Conservation (phyloP, 35 echinoderm and acorn worm species). For the Heliocidaris erythrogramma region DNA sequence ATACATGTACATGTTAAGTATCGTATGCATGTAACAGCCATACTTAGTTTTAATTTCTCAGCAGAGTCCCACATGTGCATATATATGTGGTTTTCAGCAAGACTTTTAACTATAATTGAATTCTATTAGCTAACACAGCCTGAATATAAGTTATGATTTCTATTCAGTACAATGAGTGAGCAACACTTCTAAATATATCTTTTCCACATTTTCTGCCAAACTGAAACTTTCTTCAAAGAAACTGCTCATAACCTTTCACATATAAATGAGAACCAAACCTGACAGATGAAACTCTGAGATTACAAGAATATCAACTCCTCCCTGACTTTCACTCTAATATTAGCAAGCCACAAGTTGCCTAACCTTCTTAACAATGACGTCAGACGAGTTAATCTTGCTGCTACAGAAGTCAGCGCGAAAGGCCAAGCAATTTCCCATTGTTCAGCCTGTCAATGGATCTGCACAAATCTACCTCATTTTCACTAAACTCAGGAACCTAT, state of each 20-base stretch:
- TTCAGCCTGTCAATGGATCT: background rate
- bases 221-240: background rate
- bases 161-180: too few species aligned
- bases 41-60: too few species aligned
- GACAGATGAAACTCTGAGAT: background rate
- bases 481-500: background rate
- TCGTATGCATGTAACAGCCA: too few species aligned
- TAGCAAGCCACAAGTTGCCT: background rate
- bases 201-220: background rate
- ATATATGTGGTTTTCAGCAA: too few species aligned
- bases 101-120: too few species aligned
- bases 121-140: too few species aligned
- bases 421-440: background rate
- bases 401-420: background rate
- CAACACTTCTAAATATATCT: too few species aligned
- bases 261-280: background rate
- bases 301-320: background rate
- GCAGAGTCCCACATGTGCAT: too few species aligned
- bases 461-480: background rate
- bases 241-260: background rate
- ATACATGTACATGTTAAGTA: too few species aligned
- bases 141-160: too few species aligned
- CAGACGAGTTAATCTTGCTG: background rate
- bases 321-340: slow-evolving; percentile 6
- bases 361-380: background rate